These are phyloP conservation scores for Eidolon helvum DNA, from an alignment of 2,113 vertebrate species.

Conservation along the genomic window DNA sequence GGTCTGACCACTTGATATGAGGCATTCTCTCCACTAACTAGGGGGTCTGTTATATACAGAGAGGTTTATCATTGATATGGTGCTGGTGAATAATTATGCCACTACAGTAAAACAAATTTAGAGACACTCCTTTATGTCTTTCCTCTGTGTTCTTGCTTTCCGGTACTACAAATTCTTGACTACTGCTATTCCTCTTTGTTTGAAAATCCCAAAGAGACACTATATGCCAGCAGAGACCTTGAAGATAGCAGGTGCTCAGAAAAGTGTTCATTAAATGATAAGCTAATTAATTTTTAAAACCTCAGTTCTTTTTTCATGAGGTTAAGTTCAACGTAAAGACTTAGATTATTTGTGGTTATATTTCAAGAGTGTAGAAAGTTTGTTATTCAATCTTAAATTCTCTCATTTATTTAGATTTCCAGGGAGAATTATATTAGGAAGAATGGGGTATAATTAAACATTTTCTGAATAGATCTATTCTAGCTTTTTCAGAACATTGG, in stretches of 20 bases:
- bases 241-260: neutral
- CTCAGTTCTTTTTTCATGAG: neutral
- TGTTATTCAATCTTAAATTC: neutral
- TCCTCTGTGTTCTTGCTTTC: neutral
- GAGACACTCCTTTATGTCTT: neutral
- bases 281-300: neutral
- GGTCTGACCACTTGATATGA: neutral
- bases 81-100: neutral
- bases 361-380: neutral
- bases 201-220: neutral
- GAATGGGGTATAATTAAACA: neutral
- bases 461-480: neutral
- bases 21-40: neutral
- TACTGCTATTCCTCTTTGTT: neutral
- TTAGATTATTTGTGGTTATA: neutral
- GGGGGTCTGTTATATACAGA: neutral
- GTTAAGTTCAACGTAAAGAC: neutral
- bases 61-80: neutral
- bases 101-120: neutral
- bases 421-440: constrained; percentile 9
- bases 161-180: neutral
- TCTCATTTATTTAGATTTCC: constrained; percentile 30
- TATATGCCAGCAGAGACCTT: neutral
- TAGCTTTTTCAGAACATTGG: neutral
- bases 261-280: neutral